Evolutionary conservation across 1,140 invertebrate species (phyloP).

Genomic region (Drosophila sp.): DNA sequence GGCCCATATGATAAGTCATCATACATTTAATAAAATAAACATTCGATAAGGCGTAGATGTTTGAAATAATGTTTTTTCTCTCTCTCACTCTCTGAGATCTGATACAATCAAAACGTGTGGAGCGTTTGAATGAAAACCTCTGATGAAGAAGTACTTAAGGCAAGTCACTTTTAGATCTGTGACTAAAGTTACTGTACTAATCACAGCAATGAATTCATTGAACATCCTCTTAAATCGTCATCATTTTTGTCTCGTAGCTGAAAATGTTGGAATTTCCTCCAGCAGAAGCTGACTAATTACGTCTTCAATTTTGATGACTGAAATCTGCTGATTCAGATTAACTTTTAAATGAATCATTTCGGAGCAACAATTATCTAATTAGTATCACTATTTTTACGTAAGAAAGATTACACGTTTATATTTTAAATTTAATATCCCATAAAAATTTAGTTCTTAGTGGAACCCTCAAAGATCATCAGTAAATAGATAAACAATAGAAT

Average conservation of each 20-base stretch:
- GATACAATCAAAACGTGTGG: neutral
- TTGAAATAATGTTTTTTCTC: neutral
- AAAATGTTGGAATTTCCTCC: neutral
- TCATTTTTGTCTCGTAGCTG: neutral
- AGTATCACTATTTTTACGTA: neutral
- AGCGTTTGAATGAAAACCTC: too few species aligned
- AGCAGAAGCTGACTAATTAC: too few species aligned
- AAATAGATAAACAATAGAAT: neutral
- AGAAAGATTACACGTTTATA: neutral
- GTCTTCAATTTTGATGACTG: neutral
- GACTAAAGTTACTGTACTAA: neutral
- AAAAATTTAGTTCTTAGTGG: too few species aligned
- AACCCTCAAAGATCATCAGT: neutral
- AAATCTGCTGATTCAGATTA: conserved; percentile 8
- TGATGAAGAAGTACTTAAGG: too few species aligned
- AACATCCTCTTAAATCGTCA: neutral
- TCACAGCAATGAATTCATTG: neutral
- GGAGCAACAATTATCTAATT: neutral
- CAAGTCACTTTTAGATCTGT: neutral
- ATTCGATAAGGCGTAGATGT: neutral
- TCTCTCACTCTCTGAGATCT: neutral
- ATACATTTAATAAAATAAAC: neutral
- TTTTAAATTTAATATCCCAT: neutral
- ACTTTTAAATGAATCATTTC: neutral
- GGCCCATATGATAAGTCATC: conserved; percentile 25